Percentiles rank a stretch among this genome's conserved stretches.
These are phyloP conservation scores for Geotrupes spiniger DNA, from an alignment of 2,888 invertebrate species.

Conservation along the genomic window DNA sequence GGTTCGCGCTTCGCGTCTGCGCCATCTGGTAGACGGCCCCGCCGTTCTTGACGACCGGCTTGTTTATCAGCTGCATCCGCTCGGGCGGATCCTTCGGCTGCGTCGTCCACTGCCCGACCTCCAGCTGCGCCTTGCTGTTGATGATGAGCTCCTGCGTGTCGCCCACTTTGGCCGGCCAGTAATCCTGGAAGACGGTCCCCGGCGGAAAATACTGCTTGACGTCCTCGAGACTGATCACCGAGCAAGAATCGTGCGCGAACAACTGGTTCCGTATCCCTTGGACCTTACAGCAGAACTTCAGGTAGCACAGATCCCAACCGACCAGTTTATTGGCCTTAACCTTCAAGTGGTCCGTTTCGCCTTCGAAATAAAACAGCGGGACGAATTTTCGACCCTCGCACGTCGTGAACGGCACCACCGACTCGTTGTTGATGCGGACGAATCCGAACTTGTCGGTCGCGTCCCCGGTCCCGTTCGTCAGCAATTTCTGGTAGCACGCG, in stretches of 20 bases:
- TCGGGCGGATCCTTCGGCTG: too few relatives aligned
- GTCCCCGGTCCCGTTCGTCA: slow-evolving; percentile 59
- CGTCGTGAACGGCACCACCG: slow-evolving; percentile 63
- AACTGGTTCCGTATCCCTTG: slow-evolving; percentile 83
- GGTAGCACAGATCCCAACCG: slow-evolving; percentile 69
- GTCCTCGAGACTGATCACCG: slow-evolving; percentile 78
- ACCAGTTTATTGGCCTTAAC: slow-evolving; percentile 48
- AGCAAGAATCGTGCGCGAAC: slow-evolving; percentile 82
- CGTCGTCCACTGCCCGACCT: too few relatives aligned
- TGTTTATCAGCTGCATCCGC: too few relatives aligned
- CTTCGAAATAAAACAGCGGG: slow-evolving; percentile 79
- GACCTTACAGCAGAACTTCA: slow-evolving; percentile 86
- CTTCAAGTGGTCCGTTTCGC: slow-evolving; percentile 78
- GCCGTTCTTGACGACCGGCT: too few relatives aligned
- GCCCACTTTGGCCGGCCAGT: slow-evolving; percentile 66
- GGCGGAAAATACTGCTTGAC: slow-evolving; percentile 71
- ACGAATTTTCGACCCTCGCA: slow-evolving; percentile 76
- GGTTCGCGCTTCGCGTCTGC: too few relatives aligned
- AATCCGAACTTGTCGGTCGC: slow-evolving; percentile 76
- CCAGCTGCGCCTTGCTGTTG: too few relatives aligned
- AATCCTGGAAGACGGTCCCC: slow-evolving; percentile 67
- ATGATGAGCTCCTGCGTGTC: slow-evolving; percentile 61
- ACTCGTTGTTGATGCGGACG: slow-evolving; percentile 81
- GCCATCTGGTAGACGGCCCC: too few relatives aligned
- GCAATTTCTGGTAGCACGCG: slow-evolving; percentile 75